A percentile compares a stretch with the other conserved stretches of the same genome.
Evolutionary conservation across 2,113 vertebrate species (phyloP).

Genomic region (Panurus biarmicus): DNA sequence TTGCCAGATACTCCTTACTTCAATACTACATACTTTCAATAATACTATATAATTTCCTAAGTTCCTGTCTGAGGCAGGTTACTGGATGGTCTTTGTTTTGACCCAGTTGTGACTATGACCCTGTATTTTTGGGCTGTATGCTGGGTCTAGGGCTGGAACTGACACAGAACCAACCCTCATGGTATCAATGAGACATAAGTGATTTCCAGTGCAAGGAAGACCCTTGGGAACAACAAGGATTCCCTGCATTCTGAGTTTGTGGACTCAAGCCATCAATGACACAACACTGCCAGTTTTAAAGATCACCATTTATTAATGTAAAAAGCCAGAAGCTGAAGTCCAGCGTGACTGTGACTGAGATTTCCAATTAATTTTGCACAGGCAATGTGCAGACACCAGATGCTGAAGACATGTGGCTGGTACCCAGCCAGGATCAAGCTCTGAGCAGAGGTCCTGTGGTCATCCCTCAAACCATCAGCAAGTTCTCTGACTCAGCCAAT

Average conservation of each 20-base stretch:
- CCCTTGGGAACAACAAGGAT: background rate
- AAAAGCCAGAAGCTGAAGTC: background rate
- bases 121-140: background rate
- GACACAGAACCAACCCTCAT: background rate
- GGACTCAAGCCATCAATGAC: background rate
- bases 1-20: background rate
- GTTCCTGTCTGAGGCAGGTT: background rate
- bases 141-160: background rate
- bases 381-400: background rate
- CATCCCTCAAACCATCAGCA: background rate
- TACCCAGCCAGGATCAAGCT: background rate
- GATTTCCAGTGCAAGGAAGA: rapidly evolving
- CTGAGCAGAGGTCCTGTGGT: background rate
- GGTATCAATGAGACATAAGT: background rate
- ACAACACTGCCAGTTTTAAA: background rate
- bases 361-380: background rate
- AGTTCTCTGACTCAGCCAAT: background rate
- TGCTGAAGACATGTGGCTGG: background rate
- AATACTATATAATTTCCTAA: background rate
- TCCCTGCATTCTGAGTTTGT: background rate
- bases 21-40: background rate
- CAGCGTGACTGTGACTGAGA: background rate
- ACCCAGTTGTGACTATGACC: background rate
- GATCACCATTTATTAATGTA: background rate
- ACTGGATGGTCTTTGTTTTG: background rate